These are phyloP conservation scores for Melopsittacus undulatus DNA, from an alignment of 2,797 vertebrate species.

Conservation along the genomic window DNA sequence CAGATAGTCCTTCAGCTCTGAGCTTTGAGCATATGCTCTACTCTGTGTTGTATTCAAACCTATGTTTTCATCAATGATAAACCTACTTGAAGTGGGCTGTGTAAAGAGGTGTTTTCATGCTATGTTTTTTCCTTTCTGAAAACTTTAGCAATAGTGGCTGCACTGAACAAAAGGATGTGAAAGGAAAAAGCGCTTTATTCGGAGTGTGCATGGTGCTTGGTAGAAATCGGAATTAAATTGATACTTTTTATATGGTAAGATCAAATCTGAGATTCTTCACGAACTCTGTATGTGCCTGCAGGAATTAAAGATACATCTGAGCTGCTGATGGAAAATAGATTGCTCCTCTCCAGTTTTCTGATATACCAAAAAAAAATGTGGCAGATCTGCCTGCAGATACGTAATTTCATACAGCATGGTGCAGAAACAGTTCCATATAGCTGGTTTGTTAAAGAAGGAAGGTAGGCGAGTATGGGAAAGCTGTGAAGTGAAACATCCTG, in stretches of 20 bases:
- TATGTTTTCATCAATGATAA: not conserved
- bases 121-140: not conserved
- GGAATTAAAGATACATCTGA: not conserved
- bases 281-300: not conserved
- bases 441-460: not conserved
- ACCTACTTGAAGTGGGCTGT: not conserved
- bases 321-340: not conserved
- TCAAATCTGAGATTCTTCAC: not conserved
- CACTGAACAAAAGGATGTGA: not conserved
- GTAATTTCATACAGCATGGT: not conserved
- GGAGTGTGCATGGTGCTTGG: rapidly evolving
- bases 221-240: not conserved
- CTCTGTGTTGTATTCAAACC: not conserved
- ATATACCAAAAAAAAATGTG: not conserved
- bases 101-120: not conserved
- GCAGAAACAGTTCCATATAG: not conserved
- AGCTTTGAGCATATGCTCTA: not conserved
- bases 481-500: not conserved
- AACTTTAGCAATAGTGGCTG: not conserved
- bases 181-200: not conserved
- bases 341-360: not conserved
- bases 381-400: not conserved
- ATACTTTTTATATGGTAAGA: not conserved
- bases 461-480: not conserved
- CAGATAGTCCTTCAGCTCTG: not conserved